phyloP scores from a whole-genome alignment of 2,888 invertebrate species.

The Andrena chrysosceles region DNA sequence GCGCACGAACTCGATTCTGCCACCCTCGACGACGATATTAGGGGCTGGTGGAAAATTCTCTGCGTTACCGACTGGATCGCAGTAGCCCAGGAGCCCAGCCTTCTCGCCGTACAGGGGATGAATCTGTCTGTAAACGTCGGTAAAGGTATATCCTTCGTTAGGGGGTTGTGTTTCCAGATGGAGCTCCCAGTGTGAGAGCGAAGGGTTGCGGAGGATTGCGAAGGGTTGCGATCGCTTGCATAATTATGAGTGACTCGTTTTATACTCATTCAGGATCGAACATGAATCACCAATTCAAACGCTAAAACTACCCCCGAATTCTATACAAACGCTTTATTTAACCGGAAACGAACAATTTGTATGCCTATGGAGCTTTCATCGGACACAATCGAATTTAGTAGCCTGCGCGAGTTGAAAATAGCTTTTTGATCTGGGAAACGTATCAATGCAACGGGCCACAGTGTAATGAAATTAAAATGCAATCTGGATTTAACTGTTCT shows the following conservation, averaged over 20 bases:
- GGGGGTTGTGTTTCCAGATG: conserved; percentile 43
- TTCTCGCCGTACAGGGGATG: conserved; percentile 84
- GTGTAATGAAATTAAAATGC: conserved; percentile 26
- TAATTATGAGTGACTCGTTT: neutral
- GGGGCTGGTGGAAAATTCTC: conserved; percentile 84
- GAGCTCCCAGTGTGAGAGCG: neutral
- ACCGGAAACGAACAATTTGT: neutral
- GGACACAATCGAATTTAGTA: conserved; percentile 20
- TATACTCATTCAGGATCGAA: neutral
- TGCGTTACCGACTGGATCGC: conserved; percentile 82
- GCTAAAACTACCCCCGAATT: neutral
- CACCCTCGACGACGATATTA: conserved; percentile 86
- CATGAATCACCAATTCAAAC: neutral
- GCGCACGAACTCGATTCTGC: conserved; percentile 85
- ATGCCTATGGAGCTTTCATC: neutral
- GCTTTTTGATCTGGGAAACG: conserved; percentile 8
- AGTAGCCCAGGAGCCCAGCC: conserved; percentile 83
- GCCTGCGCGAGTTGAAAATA: conserved; percentile 1
- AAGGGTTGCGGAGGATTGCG: too few species aligned
- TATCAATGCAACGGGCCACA: neutral
- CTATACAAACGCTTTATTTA: neutral
- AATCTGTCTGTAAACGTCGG: conserved; percentile 83
- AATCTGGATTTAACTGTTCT: conserved; percentile 17
- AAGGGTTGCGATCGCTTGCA: neutral
- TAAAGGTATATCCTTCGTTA: conserved; percentile 58